These are phyloP conservation scores for Lasaia peninsularis DNA, from an alignment of 1,140 invertebrate genomes.

Conservation along the genomic window DNA sequence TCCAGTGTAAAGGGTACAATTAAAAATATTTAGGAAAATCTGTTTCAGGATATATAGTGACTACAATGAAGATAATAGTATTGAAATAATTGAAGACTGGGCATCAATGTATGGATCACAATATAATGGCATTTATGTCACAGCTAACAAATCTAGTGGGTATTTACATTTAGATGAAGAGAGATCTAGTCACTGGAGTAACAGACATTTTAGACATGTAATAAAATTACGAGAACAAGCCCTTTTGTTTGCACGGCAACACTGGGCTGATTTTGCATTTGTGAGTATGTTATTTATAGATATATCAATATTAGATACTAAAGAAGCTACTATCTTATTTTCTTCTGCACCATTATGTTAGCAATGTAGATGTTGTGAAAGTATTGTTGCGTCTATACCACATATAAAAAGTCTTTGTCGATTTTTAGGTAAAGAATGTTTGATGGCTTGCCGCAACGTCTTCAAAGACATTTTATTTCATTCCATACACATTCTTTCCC, in stretches of 20 bases:
- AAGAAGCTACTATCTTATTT: not conserved
- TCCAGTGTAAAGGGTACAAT: no score
- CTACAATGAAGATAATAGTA: conserved; percentile 89
- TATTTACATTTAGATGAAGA: conserved; percentile 80
- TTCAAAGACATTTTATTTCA: no score
- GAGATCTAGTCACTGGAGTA: conserved; percentile 85
- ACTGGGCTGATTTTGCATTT: conserved; percentile 58
- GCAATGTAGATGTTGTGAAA: no score
- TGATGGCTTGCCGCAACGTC: no score
- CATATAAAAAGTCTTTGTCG: no score
- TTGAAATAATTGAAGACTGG: conserved; percentile 88
- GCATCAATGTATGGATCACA: conserved; percentile 76
- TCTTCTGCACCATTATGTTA: no score
- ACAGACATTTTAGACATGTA: conserved; percentile 86
- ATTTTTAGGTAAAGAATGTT: no score
- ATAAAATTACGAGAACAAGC: conserved; percentile 90
- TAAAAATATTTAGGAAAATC: no score
- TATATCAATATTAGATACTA: not conserved
- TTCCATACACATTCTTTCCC: no score
- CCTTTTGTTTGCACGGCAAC: conserved; percentile 82
- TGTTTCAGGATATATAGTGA: conserved; percentile 89
- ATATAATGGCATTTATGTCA: conserved; percentile 86
- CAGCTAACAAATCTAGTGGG: conserved; percentile 66
- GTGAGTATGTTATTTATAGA: conserved; percentile 33
- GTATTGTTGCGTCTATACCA: no score